phyloP scores from a whole-genome alignment of 2,113 vertebrate genomes.

The Larimichthys polyactis region DNA sequence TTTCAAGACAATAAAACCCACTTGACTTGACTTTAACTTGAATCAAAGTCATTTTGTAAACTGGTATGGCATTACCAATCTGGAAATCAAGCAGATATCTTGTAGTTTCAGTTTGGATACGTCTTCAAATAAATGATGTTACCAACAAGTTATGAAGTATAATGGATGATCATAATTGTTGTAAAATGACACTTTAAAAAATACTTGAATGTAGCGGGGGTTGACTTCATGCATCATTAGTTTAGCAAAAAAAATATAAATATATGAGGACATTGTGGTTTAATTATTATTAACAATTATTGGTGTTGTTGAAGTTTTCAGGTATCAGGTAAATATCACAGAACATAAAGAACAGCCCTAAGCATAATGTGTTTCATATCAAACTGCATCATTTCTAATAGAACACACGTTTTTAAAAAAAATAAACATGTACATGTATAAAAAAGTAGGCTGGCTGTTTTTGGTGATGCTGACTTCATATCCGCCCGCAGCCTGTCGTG shows the following conservation, averaged over 20 bases:
- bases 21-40: too few relatives aligned
- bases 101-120: too few relatives aligned
- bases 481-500: constrained; percentile 77
- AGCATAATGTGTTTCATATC: neutral
- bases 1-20: too few relatives aligned
- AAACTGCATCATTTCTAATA: neutral
- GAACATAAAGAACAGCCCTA: too few relatives aligned
- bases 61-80: neutral
- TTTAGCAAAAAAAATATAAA: neutral
- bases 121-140: too few relatives aligned
- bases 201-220: neutral
- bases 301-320: neutral
- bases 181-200: neutral
- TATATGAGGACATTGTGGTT: neutral
- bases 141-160: too few relatives aligned
- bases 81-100: neutral
- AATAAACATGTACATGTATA: too few relatives aligned
- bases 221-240: neutral
- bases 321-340: neutral
- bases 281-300: neutral
- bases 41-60: neutral
- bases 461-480: constrained; percentile 68
- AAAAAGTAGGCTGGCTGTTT: neutral
- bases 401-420: neutral
- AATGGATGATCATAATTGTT: neutral